Conservation (phyloP, 2,888 invertebrate species). For the Dryadula phaetusa region DNA sequence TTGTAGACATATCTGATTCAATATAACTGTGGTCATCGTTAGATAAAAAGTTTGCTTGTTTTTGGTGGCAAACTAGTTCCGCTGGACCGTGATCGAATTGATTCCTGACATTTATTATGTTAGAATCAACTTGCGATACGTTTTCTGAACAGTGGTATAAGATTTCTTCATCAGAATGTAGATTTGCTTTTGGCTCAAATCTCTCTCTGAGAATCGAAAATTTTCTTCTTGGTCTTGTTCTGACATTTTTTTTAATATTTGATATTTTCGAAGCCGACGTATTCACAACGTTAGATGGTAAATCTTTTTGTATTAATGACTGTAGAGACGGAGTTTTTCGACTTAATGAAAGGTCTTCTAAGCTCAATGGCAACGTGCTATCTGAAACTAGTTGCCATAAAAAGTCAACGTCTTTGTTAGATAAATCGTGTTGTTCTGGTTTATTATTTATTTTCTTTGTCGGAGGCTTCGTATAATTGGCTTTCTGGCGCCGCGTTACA, state of each 20-base stretch:
- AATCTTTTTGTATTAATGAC: slow-evolving; percentile 75
- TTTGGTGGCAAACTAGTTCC: slow-evolving; percentile 48
- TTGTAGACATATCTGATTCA: slow-evolving; percentile 46
- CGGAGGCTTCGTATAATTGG: slow-evolving; percentile 56
- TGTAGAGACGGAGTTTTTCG: slow-evolving; percentile 75
- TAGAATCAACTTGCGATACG: slow-evolving; percentile 57
- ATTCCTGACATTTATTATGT: slow-evolving; percentile 61
- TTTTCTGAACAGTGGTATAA: slow-evolving; percentile 71
- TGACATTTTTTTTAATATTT: slow-evolving; percentile 69
- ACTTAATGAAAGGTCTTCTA: slow-evolving; percentile 67
- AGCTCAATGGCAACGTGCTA: slow-evolving; percentile 60
- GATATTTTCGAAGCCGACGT: slow-evolving; percentile 62
- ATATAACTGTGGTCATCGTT: slow-evolving; percentile 39
- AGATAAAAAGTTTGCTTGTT: slow-evolving; percentile 51
- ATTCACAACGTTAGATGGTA: slow-evolving; percentile 54
- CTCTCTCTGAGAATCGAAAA: slow-evolving; percentile 84
- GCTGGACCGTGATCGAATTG: slow-evolving; percentile 53
- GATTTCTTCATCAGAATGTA: slow-evolving; percentile 77
- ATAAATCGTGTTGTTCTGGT: slow-evolving; percentile 64
- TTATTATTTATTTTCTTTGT: slow-evolving; percentile 62
- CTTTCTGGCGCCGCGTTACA: slow-evolving; percentile 61
- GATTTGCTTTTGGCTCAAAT: slow-evolving; percentile 79
- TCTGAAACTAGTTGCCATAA: slow-evolving; percentile 77
- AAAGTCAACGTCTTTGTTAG: slow-evolving; percentile 76
- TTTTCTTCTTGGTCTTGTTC: slow-evolving; percentile 81